Evolutionary conservation across 1,140 invertebrate genomes (phyloP), one percentile per base, ranked within the genome.

Genomic region (Kradibia gibbosae): DNA sequence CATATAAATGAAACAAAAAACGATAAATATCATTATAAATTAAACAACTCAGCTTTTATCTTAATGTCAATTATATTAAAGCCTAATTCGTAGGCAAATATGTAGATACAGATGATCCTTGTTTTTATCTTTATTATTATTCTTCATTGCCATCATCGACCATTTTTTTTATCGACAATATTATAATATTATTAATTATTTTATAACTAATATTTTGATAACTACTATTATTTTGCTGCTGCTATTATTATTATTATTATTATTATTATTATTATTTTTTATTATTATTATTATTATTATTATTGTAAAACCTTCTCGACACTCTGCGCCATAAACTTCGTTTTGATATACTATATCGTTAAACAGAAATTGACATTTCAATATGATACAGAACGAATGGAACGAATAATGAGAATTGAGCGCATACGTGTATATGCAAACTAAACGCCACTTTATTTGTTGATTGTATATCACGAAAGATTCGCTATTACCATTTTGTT

Each of bases 41-140:
- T 1, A 55, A 34, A 65, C 28, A 74, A 72, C 42, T 39, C 34
- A 70, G 48, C 60, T 81, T 81, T 81, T 75, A 34, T 78, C 45
- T 20, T 79, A 65, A 50, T 81, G 48, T 83, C 78, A 78, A 80
- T 79, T 83, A 77, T 82, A 83, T 70, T 42, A 53, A 65, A 80
- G 75, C 65, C 74, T 81, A 62, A 62, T 15, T 39, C 25, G 53
- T 74, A 76, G 80, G 72, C 39, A n/a, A 84, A 83, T n/a, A 42
- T 87, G 85, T 88, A 88, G 85, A 88, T 88, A 88, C 82, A 74
- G 82, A 72, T 84, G 70, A 84, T 84, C 62, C 70, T 86, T 86
- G 83, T 86, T 88, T 87, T 86, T 77, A 74, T 79, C 57, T 73
- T 75, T 84, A 83, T 83, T 84, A 86, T 84, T 85, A 83, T 80